These are phyloP conservation scores for Ibidorhyncha struthersii DNA, from an alignment of 2,113 vertebrate genomes.

Conservation along the genomic window DNA sequence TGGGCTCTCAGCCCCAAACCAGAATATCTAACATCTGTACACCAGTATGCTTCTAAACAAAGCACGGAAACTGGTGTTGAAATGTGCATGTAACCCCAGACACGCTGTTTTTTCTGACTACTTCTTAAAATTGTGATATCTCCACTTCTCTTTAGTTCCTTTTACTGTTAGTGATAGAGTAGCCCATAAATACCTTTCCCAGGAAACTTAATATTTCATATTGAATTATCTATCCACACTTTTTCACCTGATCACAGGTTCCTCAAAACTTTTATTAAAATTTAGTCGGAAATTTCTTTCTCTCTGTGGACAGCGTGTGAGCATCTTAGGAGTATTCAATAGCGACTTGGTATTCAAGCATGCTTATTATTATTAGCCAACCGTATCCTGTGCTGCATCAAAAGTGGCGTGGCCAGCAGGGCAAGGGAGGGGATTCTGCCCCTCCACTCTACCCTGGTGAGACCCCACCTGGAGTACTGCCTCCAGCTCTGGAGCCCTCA, in stretches of 20 bases:
- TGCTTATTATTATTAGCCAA: background rate
- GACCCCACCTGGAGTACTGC: no score
- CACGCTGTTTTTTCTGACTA: background rate
- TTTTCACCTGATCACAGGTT: background rate
- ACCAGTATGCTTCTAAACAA: slow-evolving; percentile 23
- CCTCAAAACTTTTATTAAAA: background rate
- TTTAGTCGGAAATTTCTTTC: background rate
- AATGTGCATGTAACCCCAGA: background rate
- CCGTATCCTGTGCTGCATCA: no score
- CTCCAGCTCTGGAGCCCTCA: no score
- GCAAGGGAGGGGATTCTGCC: no score
- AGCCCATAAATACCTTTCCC: background rate
- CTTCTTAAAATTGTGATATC: background rate
- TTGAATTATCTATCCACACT: background rate
- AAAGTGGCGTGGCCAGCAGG: no score
- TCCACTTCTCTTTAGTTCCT: background rate
- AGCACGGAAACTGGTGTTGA: background rate
- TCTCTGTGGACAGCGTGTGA: background rate
- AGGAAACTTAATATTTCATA: background rate
- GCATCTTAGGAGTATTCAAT: background rate
- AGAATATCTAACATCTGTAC: slow-evolving; percentile 37
- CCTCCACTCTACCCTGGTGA: no score
- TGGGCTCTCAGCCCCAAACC: background rate
- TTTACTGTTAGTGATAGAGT: background rate
- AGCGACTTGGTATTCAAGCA: background rate